Base-by-base conservation (phyloP, 2,888 invertebrate genomes). In the Campaea margaritaria region DNA sequence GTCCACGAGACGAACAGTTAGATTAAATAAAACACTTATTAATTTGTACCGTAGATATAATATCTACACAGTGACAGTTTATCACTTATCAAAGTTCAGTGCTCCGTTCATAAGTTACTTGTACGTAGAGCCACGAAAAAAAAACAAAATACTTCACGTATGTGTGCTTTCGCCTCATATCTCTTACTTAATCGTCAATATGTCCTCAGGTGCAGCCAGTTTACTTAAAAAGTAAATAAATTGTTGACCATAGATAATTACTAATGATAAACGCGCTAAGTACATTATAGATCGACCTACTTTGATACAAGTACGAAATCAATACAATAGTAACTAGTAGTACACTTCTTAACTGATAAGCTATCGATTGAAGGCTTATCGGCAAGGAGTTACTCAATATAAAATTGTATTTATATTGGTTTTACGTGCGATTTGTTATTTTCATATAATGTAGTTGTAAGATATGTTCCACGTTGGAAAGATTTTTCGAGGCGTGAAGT, bases 341-440 rank as follows among this genome's bases (percentile, higher is more conserved):
- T 75, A 80, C 76, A 79, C 77, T 76, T 70, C 80, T 81, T 82
- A 82, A 73, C 80, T 72, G 87, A 87, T 88, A 87, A 82, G 59
- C 50, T 75, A 74, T 76, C 78, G 74, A 74, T 75, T 77, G 27
- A 28, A 42, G 36, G 62, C 65, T 71, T 69, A 68, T 67, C 67
- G 60, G 61, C 70, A 74, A 73, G 72, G 71, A 73, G 69, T 57
- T 63, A 73, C 63, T 52, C 51, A 39, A 61, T 47, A 51, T 41
- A 45, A 46, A 55, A 53, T 21, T 21, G 21, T 43, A 42, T n/a
- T 3, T 31, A 36, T 39, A 21, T 36, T 46, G 43, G 7, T n/a
- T 36, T 36, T n/a, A n/a, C 12, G 36, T 36, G 0, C 36, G 36
- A 36, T 36, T 10, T n/a, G 36, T 12, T 34, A 11, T n/a, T 12